phyloP scores from a whole-genome alignment of 30 jellyfish, hydroid and myxozoan genomes.

The Cassiopea andromeda region DNA sequence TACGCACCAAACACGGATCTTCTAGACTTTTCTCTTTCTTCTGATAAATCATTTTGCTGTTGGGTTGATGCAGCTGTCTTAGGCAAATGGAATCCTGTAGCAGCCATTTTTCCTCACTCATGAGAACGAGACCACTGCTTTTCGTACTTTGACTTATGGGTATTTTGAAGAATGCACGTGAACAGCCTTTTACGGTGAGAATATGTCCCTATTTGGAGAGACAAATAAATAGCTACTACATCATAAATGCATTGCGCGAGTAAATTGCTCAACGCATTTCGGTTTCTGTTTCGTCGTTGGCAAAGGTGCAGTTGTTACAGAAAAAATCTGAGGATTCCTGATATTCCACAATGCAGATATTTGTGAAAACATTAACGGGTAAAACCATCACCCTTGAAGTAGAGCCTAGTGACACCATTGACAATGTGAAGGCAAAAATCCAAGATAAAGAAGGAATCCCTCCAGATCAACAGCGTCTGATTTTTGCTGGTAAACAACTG shows the following conservation, averaged over 20 bases:
- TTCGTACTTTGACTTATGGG: constrained; percentile 4
- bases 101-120: constrained; percentile 50
- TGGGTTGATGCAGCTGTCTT: constrained; percentile 23
- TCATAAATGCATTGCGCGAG: not conserved
- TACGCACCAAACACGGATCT: constrained; percentile 98
- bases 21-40: constrained; percentile 93
- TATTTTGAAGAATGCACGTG: not conserved
- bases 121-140: constrained; percentile 27
- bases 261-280: not conserved
- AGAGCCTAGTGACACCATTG: constrained; percentile 87
- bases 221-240: not conserved
- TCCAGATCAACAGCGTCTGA: constrained; percentile 95
- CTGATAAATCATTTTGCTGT: constrained; percentile 74
- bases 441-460: constrained; percentile 98
- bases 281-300: not conserved
- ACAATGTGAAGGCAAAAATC: constrained; percentile 83
- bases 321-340: too few species aligned
- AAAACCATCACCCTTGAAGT: constrained; percentile 93
- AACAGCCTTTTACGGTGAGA: not conserved
- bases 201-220: constrained; percentile 5
- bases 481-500: constrained; percentile 91
- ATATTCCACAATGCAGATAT: constrained; percentile 60
- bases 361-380: constrained; percentile 94
- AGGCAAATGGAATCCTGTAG: constrained; percentile 62
- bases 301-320: too few species aligned